Conservation (phyloP, 2,113 vertebrate species). For the Alectura lathami region DNA sequence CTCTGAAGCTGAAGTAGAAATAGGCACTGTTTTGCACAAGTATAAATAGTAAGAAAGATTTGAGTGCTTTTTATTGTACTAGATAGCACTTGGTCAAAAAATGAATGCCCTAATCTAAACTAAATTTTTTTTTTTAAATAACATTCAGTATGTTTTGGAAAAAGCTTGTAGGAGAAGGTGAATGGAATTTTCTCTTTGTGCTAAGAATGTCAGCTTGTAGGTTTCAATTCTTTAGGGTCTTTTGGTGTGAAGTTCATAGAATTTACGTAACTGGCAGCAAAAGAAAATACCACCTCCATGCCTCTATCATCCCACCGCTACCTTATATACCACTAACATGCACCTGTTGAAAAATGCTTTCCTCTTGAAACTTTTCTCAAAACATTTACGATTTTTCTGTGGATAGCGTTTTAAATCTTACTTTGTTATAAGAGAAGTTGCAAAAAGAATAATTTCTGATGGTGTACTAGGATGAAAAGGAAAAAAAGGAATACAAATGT, state of each 20-base stretch:
- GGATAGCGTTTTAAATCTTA: not conserved
- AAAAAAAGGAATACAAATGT: not conserved
- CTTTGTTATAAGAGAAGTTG: not conserved
- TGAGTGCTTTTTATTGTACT: not conserved
- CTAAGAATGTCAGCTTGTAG: not conserved
- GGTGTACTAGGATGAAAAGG: not conserved
- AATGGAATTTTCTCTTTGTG: not conserved
- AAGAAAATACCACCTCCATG: not conserved
- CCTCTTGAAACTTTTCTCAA: not conserved
- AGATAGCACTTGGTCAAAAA: not conserved
- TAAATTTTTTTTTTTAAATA: not conserved
- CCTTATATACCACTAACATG: not conserved
- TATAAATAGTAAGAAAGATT: not conserved
- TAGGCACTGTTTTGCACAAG: not conserved
- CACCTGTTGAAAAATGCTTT: not conserved
- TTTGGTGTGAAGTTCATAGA: not conserved
- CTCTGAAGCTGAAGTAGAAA: not conserved
- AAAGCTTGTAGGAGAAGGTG: constrained; percentile 57
- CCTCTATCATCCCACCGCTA: not conserved
- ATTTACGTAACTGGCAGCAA: not conserved
- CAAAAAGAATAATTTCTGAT: not conserved
- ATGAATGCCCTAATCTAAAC: not conserved
- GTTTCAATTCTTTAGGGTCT: not conserved
- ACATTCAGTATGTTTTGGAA: not conserved
- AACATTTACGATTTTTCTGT: not conserved